A percentile compares a stretch with the other conserved stretches of the same genome.
phyloP scores from a whole-genome alignment of 2,888 invertebrate genomes.

The Microctonus aethiopoides region DNA sequence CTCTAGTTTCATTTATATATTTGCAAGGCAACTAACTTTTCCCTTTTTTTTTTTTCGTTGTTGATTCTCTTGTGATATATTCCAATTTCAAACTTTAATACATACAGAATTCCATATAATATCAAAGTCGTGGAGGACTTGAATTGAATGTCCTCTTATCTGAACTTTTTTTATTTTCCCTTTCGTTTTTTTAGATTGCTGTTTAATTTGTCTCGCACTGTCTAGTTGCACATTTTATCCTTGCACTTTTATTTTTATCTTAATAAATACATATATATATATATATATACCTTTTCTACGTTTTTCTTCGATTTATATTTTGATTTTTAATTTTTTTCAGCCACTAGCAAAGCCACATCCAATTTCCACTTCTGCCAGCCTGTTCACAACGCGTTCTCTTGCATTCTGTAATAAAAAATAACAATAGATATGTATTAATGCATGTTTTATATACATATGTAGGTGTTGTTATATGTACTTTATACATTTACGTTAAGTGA shows the following conservation, averaged over 20 bases:
- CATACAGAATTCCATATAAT: too few species aligned
- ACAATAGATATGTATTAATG: too few species aligned
- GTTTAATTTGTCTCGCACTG: not conserved
- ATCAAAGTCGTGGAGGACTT: too few species aligned
- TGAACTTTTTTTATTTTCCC: not conserved
- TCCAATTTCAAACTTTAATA: too few species aligned
- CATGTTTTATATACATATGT: too few species aligned
- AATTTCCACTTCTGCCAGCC: not conserved
- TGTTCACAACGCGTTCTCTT: not conserved
- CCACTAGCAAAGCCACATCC: not conserved
- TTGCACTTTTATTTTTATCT: not conserved
- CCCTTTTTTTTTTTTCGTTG: too few species aligned
- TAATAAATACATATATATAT: not conserved
- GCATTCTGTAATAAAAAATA: slow-evolving; percentile 10
- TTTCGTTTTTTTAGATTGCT: slow-evolving; percentile 10
- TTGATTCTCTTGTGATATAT: too few species aligned
- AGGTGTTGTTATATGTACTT: not conserved
- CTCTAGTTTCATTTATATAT: too few species aligned
- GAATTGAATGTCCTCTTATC: not conserved
- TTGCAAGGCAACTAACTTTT: too few species aligned
- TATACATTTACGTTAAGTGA: not conserved
- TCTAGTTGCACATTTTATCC: not conserved
- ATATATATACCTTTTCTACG: not conserved
- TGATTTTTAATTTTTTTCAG: slow-evolving; percentile 7
- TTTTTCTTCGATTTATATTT: slow-evolving; percentile 9